Evolutionary conservation across 2,888 invertebrate species (phyloP).

Genomic region (Eristalis tenax): DNA sequence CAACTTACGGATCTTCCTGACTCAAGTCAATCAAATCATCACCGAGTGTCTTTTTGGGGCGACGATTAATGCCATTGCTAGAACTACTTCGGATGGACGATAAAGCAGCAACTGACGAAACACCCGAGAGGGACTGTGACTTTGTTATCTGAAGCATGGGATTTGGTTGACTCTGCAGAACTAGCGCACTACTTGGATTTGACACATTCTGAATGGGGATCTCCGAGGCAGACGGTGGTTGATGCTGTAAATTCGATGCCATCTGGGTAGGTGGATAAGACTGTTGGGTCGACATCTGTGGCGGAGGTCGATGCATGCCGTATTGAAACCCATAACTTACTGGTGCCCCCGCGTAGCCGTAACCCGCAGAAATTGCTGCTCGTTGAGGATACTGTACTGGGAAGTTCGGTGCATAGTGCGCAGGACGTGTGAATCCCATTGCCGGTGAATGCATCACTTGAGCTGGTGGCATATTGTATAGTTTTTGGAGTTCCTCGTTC

Average conservation of each 20-base stretch:
- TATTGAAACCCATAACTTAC: slow-evolving; percentile 48
- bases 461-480: slow-evolving; percentile 78
- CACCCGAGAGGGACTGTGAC: slow-evolving; percentile 72
- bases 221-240: slow-evolving; percentile 22
- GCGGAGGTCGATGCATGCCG: slow-evolving; percentile 32
- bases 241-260: slow-evolving; percentile 21
- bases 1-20: slow-evolving; percentile 79
- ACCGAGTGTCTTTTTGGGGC: slow-evolving; percentile 66
- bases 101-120: slow-evolving; percentile 46
- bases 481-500: slow-evolving; percentile 78
- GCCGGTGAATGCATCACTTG: slow-evolving; percentile 68
- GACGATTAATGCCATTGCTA: slow-evolving; percentile 62
- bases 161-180: slow-evolving; percentile 47
- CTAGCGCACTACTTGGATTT: slow-evolving; percentile 55
- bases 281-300: slow-evolving; percentile 47
- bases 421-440: slow-evolving; percentile 45
- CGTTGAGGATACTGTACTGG: slow-evolving; percentile 42
- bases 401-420: slow-evolving; percentile 63
- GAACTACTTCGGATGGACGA: slow-evolving; percentile 57
- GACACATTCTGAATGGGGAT: slow-evolving; percentile 58
- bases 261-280: slow-evolving; percentile 58
- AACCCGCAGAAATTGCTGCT: slow-evolving; percentile 19
- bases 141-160: slow-evolving; percentile 67
- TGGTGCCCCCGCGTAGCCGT: slow-evolving; percentile 27
- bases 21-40: slow-evolving; percentile 80